Evolutionary conservation across 2,113 vertebrate species (phyloP), one percentile per base, ranked within the genome.

Genomic region (Trachemys scripta): DNA sequence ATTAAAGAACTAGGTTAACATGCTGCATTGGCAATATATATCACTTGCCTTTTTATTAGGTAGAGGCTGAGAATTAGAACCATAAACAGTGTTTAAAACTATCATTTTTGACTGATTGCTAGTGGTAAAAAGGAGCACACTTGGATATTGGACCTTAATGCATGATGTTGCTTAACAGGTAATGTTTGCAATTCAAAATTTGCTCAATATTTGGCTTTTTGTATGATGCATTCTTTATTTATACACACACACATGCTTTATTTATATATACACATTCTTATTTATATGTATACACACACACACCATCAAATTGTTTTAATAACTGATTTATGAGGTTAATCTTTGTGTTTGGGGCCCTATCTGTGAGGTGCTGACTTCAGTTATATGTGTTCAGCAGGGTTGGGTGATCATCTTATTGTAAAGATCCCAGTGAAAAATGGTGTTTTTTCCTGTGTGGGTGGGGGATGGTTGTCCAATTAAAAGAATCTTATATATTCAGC

Each of bases 401-500:
- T 72, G 59, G 59, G 29, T 35, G 20, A 6, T 78, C 6, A 45
- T 78, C 24, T 45, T 47, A 14, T 76, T 76, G 38, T 76, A 76
- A 76, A 76, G 24, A 42, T 76, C 5, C 75, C 7, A 47, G 42
- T 27, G 42, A 27, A 75, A 42, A 75, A 75, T 75, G 72, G 22
- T 12, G 14, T 27, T 25, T 57, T 25, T 31, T 13, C 5, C 12
- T 62, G 27, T 62, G 27, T 3, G 56, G 6, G 8, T 57, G 8
- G 24, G 27, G 29, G 12, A 12, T 62, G 27, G 65, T 38, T 38
- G 9, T 10, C n/a, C 65, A 22, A 20, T 72, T 72, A 72, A 38
- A 35, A 72, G 65, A 38, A 38, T 5, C 19, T 47, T 38, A 0
- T 8, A 1, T 2, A 0, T 20, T 20, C 57, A 0, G 1, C 50